Conservation (phyloP, 2,888 invertebrate species). For the Stenurella melanura region DNA sequence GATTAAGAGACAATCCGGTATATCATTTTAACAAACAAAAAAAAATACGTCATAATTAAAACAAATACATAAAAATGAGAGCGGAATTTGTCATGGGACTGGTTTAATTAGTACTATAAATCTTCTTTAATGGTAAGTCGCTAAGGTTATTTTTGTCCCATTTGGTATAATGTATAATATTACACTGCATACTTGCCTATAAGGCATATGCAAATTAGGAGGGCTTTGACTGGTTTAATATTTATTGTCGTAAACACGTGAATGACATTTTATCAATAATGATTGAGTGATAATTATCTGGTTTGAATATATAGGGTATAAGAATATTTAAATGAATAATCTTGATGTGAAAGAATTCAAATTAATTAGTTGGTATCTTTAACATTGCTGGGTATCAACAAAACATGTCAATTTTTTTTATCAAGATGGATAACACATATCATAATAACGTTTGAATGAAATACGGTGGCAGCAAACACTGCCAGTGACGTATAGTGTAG, state of each 20-base stretch:
- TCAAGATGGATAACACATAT: no score
- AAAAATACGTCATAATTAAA: background rate
- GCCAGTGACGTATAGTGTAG: no score
- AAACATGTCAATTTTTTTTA: no score
- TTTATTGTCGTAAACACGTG: background rate
- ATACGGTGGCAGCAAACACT: no score
- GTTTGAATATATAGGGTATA: background rate
- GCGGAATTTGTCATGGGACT: conserved; percentile 11
- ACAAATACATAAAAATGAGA: background rate
- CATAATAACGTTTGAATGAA: no score
- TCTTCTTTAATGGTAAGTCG: background rate
- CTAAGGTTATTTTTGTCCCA: background rate
- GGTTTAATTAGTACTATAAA: conserved; percentile 18
- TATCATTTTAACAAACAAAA: background rate
- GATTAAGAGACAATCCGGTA: background rate
- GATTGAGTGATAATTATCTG: conserved; percentile 3
- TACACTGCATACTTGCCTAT: background rate
- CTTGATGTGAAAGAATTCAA: background rate
- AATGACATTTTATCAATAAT: conserved; percentile 6
- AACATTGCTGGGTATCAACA: no score
- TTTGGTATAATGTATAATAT: background rate
- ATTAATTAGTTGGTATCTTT: no score
- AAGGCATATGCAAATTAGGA: conserved; percentile 9
- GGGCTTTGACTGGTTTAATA: conserved; percentile 1
- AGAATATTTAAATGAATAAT: background rate